Base-by-base conservation (phyloP, 2,113 vertebrate genomes). In the Tichodroma muraria region DNA sequence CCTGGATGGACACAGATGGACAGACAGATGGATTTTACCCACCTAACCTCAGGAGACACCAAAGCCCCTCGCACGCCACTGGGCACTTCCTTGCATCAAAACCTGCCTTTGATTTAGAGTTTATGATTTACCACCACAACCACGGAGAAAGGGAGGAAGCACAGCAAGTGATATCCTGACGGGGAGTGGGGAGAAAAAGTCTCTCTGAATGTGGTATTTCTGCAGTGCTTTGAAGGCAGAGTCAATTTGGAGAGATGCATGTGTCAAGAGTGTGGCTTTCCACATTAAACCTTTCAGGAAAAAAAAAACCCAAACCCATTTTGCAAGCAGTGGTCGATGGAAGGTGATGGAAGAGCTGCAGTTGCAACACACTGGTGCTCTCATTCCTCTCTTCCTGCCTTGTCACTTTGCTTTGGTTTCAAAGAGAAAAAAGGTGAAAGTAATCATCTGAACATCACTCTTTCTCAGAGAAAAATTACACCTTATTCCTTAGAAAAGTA, bases 351-450 rank as follows among this genome's bases (percentile, higher is more conserved):
- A 81, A 89, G 50, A 91, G 40, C 44, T 0, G 0, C 52, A 42
- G 27, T 3, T 6, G 0, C 28, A 64, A 49, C 4, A 0, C 0
- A 0, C 4, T 1, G 1, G 3, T 42, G 53, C 40, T 70, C 53
- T 68, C 47, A 8, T 6, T 63, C 52, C 47, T 63, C 38, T 85
- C 28, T 56, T 90, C 47, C 45, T 52, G 65, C 45, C 30, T 25
- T 25, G 11, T 30, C 1, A 0, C 42, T 89, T 33, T 17, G 11
- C 9, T 78, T 88, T 0, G 0, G 37, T 56, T 79, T 60, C 52
- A 82, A 2, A 4, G 6, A 49, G 33, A 84, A 81, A 69, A 63
- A 35, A 23, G 2, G 20, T 7, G 8, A 69, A 79, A 70, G 40
- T 6, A 13, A 47, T 30, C 35, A 72, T 6, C 28, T 47, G 28